Base-by-base conservation (phyloP, 2,113 vertebrate species). In the Cochlearius cochlearius region DNA sequence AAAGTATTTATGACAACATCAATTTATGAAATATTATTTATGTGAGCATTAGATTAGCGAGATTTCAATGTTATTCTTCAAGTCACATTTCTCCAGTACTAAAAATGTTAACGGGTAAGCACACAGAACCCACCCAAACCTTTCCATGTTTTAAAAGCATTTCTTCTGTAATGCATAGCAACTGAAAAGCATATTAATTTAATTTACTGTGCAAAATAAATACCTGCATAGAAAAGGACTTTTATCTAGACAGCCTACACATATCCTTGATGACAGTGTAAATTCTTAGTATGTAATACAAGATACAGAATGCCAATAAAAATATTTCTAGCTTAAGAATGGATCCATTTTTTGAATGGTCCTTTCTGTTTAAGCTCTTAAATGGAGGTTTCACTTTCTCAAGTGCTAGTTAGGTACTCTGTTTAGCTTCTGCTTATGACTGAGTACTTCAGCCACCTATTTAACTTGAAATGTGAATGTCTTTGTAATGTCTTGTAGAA, bases 201-300 rank as follows among this genome's bases (percentile, higher is more conserved):
- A 64, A 74, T 89, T 94, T 89, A 81, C 19, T 53, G 49, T 60
- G 53, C 68, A 86, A 80, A 88, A 75, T 71, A 90, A 83, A 66
- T 77, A 74, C 39, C 16, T 91, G 52, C 34, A 41, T 30, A 56
- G 55, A 67, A 66, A 60, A 80, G 26, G 34, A 50, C 39, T 88
- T 76, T 62, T 32, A 62, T 60, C 21, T 56, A 58, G n/a, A 21
- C 62, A 79, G 18, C 63, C 82, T 92, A 19, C 21, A 16, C 32
- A 20, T 45, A 73, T 43, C 76, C 47, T 81, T 53, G 34, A 66
- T 62, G 50, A 29, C 59, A 86, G 12, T 30, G 20, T 62, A 90
- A 85, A 64, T 85, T 94, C 34, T 25, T 41, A 29, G 19, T 23
- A 2, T 78, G 39, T 21, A 68, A 45, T 47, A 15, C 15, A 45